Evolutionary conservation across 2,113 vertebrate species (phyloP).

Genomic region (Notothenia rossii): DNA sequence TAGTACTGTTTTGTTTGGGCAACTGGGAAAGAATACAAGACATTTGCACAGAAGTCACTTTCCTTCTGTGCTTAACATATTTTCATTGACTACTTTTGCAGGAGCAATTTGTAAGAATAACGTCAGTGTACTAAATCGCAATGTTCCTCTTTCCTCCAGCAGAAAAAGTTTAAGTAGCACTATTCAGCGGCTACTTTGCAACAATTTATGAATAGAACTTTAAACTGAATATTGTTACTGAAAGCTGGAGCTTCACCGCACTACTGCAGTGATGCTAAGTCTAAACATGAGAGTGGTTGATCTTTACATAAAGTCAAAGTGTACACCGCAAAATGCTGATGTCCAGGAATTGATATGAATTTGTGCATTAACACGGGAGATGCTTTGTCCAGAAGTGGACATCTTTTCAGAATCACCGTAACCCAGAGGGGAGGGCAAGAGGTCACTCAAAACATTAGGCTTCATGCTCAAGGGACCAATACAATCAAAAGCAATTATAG

Average conservation of each 20-base stretch:
- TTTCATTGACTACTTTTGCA: not conserved
- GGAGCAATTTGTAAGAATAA: not conserved
- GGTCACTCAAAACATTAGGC: not conserved
- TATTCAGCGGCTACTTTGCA: not conserved
- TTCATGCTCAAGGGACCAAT: not conserved
- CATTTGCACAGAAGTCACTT: not conserved
- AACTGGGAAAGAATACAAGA: not conserved
- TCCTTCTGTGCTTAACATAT: not conserved
- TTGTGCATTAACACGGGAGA: not conserved
- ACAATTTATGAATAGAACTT: not conserved
- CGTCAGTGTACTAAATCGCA: not conserved
- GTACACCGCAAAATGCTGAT: not conserved
- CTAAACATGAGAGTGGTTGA: not conserved
- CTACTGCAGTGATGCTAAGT: not conserved
- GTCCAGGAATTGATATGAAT: not conserved
- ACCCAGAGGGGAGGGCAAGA: not conserved
- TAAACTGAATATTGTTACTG: not conserved
- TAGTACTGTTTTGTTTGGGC: constrained; percentile 12
- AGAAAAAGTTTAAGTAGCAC: not conserved
- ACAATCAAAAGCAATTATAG: not conserved
- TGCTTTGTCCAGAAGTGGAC: not conserved
- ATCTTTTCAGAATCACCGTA: not conserved
- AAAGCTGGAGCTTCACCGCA: not conserved
- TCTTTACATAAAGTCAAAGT: not conserved
- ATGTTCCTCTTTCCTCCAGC: not conserved